A percentile compares a stretch with the other conserved stretches of the same genome.
Evolutionary conservation across 2,113 vertebrate species (phyloP).

Genomic region (Cranoglanis bouderius): DNA sequence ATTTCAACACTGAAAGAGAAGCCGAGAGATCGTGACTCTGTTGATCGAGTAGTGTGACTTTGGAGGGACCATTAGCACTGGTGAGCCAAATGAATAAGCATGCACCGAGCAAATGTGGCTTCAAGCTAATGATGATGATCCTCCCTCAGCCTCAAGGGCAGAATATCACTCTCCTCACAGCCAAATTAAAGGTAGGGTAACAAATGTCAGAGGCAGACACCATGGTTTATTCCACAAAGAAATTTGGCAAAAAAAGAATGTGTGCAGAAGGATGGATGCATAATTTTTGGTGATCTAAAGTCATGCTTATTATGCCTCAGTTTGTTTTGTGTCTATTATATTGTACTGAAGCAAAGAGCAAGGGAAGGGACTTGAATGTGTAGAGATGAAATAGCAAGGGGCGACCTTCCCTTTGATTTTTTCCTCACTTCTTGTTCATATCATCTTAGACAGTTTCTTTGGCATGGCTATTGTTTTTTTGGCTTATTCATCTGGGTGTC

Average conservation of each 20-base stretch:
- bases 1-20: constrained; percentile 37
- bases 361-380: not conserved
- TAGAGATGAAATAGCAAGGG: constrained; percentile 17
- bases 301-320: not conserved
- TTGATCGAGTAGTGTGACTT: constrained; percentile 45
- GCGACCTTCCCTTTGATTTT: not conserved
- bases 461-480: constrained; percentile 25
- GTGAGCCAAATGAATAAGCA: constrained; percentile 43
- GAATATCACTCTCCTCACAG: constrained; percentile 39
- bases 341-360: not conserved
- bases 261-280: not conserved
- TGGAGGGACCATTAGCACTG: constrained; percentile 44
- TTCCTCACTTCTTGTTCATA: constrained; percentile 32
- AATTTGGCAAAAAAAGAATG: not conserved
- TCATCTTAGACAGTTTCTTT: constrained; percentile 23
- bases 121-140: constrained; percentile 53
- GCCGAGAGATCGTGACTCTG: constrained; percentile 24
- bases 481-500: constrained; percentile 15
- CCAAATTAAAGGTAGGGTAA: constrained; percentile 33
- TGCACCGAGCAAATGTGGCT: constrained; percentile 39
- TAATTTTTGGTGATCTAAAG: constrained; percentile 29
- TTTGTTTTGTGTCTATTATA: constrained; percentile 31
- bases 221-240: not conserved
- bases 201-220: not conserved
- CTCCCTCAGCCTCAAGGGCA: constrained; percentile 47